Conservation (phyloP, 1,140 invertebrate genomes). For the Lepidotrigona ventralis region DNA sequence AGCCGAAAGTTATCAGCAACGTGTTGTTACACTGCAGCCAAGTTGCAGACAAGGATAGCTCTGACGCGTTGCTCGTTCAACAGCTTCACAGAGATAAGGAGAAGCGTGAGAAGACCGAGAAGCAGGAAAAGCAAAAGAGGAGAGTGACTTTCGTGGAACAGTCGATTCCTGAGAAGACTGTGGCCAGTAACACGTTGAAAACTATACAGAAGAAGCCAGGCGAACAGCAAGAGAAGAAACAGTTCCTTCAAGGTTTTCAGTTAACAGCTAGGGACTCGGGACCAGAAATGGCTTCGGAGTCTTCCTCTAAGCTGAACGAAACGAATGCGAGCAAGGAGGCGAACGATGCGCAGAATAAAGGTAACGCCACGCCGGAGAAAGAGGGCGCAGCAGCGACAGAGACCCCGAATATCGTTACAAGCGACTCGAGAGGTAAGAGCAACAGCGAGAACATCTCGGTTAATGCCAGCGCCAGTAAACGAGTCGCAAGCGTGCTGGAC, state of each 20-base stretch:
- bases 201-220: constrained; percentile 57
- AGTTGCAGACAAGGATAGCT: constrained; percentile 53
- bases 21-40: constrained; percentile 64
- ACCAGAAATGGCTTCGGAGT: neutral
- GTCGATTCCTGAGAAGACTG: constrained; percentile 22
- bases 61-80: constrained; percentile 31
- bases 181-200: constrained; percentile 24
- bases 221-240: constrained; percentile 71
- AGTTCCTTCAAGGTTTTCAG: constrained; percentile 72
- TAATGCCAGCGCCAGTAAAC: constrained; percentile 29
- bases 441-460: constrained; percentile 34
- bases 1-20: constrained; percentile 73
- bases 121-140: constrained; percentile 67
- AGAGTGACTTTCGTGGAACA: constrained; percentile 70
- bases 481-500: neutral
- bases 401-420: neutral
- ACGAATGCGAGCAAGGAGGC: neutral
- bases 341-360: neutral
- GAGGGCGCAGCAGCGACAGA: neutral
- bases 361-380: neutral
- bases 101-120: constrained; percentile 33
- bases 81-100: constrained; percentile 46
- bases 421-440: constrained; percentile 41
- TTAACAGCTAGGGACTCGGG: constrained; percentile 60
- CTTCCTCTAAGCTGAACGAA: neutral